Evolutionary conservation across 2,797 vertebrate genomes (phyloP), one percentile per base, ranked within the genome.

Genomic region (Loris lydekkerianus): DNA sequence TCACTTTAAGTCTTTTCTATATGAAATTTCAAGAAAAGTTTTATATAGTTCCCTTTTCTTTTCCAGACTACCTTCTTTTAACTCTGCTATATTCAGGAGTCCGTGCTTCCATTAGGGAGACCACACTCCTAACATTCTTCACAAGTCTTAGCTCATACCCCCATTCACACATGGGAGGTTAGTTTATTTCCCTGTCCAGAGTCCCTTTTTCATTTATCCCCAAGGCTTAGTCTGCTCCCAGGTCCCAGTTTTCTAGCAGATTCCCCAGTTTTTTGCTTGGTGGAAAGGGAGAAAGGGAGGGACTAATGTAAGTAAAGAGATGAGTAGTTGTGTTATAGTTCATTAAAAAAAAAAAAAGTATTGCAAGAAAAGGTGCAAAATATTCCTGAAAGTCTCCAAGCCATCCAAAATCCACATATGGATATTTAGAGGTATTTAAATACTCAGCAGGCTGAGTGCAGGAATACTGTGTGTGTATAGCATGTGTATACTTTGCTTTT

Each of bases 381-480:
- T 96, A 90, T 61, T 88, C 83, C 91, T 81, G 37, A 90, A 86
- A 91, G 69, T 94, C 43, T 76, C 84, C 21, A 21, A 91, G 94
- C 93, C 78, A 84, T 60, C 94, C 91, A 75, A 46, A 94, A 93
- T 75, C 96, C 70, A 90, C 27, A 10, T 46, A 7, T 25, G 43
- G 97, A 53, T 86, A 53, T 65, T 85, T 75, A 78, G 91, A 89
- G 61, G 60, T 92, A 29, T 96, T 97, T 94, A 96, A 97, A 75
- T 80, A 88, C 96, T 96, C 96, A 97, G 98, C 97, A n/a, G 97
- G 92, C 77, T 96, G 94, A 83, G 97, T 93, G 73, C 4, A 25
- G 86, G 77, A n/a, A 87, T 18, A 7, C 18, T 34, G 34, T 34
- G 3, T 78, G 40, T 94, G 20, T 86, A 17, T 85, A 37, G 86